Percentiles rank a stretch among this genome's conserved stretches.
Evolutionary conservation across 2,888 invertebrate genomes (phyloP).

Genomic region (Melinaea marsaeus): DNA sequence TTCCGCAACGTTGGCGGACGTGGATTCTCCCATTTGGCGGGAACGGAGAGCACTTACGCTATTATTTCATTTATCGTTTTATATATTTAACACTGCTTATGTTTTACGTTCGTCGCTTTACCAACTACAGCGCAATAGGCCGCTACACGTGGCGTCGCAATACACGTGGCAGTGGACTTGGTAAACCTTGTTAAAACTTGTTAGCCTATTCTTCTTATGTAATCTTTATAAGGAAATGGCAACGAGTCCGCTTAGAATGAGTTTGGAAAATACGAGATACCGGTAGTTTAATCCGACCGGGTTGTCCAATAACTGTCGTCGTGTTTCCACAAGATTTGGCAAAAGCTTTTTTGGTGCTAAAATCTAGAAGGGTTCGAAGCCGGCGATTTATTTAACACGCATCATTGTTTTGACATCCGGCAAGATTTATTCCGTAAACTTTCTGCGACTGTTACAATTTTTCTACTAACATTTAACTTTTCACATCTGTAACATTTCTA

Average conservation of each 20-base stretch:
- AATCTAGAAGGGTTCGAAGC: constrained; percentile 25
- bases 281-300: constrained; percentile 28
- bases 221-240: neutral
- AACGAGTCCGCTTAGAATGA: constrained; percentile 17
- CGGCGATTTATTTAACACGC: constrained; percentile 32
- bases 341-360: constrained; percentile 28
- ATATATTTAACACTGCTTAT: constrained; percentile 21
- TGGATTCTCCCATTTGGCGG: constrained; percentile 60
- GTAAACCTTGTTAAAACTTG: neutral
- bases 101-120: constrained; percentile 14
- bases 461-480: constrained; percentile 1
- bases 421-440: constrained; percentile 3
- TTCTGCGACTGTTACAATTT: neutral
- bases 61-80: constrained; percentile 52
- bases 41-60: constrained; percentile 56
- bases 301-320: constrained; percentile 35
- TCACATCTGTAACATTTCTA: constrained; percentile 1
- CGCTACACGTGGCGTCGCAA: too few relatives aligned
- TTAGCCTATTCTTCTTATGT: neutral
- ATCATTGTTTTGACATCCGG: constrained; percentile 29
- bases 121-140: too few relatives aligned
- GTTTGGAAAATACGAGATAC: constrained; percentile 26
- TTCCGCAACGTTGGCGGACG: constrained; percentile 66
- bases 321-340: constrained; percentile 35
- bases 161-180: too few relatives aligned